Conservation (phyloP, 2,113 vertebrate species). For the Sebastes fasciatus region DNA sequence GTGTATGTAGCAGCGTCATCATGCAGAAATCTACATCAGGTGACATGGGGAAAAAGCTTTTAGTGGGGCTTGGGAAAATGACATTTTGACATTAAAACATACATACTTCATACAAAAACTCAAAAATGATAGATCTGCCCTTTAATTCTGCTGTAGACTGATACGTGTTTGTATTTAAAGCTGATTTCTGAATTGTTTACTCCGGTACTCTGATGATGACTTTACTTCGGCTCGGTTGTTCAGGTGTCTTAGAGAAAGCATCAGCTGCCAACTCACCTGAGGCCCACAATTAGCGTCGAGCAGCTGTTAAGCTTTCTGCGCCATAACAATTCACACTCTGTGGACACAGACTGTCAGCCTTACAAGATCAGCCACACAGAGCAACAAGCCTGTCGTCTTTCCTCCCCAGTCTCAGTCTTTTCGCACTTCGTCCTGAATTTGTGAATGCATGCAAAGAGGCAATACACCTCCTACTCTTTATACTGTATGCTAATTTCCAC, state of each 20-base stretch:
- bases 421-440: constrained; percentile 32
- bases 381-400: constrained; percentile 41
- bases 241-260: constrained; percentile 69
- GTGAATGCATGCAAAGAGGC: constrained; percentile 17
- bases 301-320: constrained; percentile 75
- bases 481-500: constrained; percentile 25
- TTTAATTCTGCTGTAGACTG: not conserved
- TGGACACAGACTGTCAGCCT: constrained; percentile 72
- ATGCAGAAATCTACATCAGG: no score
- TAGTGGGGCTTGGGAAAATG: no score
- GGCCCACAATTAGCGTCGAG: constrained; percentile 76
- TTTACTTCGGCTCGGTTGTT: constrained; percentile 64
- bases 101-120: no score
- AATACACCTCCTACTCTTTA: constrained; percentile 14
- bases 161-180: not conserved
- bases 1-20: no score
- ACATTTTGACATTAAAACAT: no score
- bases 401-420: constrained; percentile 36
- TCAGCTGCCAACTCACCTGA: constrained; percentile 79
- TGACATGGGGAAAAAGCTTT: no score
- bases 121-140: no score
- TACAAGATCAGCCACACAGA: constrained; percentile 57
- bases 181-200: constrained; percentile 10
- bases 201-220: constrained; percentile 40
- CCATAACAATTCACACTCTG: constrained; percentile 70